Base-by-base conservation (phyloP, 2,888 invertebrate genomes). In the Chorisops tibialis region DNA sequence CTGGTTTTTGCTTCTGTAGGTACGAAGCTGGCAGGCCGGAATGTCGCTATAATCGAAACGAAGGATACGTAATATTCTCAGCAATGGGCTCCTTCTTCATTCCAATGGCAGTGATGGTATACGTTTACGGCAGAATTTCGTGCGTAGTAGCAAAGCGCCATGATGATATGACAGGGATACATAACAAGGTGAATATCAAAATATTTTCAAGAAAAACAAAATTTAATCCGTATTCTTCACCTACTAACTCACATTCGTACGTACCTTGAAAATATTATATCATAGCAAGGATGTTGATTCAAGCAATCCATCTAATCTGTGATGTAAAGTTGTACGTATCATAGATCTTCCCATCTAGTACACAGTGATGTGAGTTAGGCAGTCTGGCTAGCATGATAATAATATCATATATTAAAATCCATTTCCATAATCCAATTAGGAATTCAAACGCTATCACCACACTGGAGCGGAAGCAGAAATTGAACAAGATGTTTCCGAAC, bases 81-180 rank as follows among this genome's bases (percentile, higher is more conserved):
- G 96, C 96, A 11, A 90, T 93, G 85, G 93, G 96, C 0, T 96
- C 96, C 4, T 97, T 97, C 82, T 97, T 95, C 79, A 83, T 96
- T 24, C 97, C 97, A 0, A 91, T 96, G 82, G 84, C 90, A 22
- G 92, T 97, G 18, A 96, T 98, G 96, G 83, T 96, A 37, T 92
- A 93, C 73, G 93, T 96, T n/a, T 97, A 97, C 78, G 87, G 91
- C 12, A 85, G 89, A 74, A 93, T 97, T 75, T 91, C 91, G 1
- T 90, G 89, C 72, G 91, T 91, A 43, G 87, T 92, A 35, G 89
- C 90, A 2, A 84, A 87, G 66, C 80, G 92, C 52, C 90, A 91
- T 68, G 88, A 89, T 67, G 87, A 89, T 43, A 78, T 86, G 71
- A 84, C 83, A 30, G 83, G 85, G 61, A 81, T 81, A 59, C 83